Percentiles rank a stretch among this genome's conserved stretches.
These are phyloP conservation scores for Scelioninae gen. 1 DNA, from an alignment of 2,888 invertebrate genomes.

Conservation along the genomic window DNA sequence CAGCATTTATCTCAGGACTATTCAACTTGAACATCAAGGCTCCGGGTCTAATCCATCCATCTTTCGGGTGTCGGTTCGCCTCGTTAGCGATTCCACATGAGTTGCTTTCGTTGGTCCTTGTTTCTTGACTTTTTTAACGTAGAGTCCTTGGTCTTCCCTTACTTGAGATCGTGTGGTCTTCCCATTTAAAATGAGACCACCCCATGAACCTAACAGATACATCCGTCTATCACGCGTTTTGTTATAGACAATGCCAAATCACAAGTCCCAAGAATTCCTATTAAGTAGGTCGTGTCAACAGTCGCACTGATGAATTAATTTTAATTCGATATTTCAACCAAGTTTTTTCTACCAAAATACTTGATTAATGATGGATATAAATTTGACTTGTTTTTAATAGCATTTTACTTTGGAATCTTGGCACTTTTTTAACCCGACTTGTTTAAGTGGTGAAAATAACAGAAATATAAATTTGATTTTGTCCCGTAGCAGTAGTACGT, in stretches of 20 bases:
- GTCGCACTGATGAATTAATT: slow-evolving; percentile 1
- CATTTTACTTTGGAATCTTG: background rate
- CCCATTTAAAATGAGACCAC: slow-evolving; percentile 80
- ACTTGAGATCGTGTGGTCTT: slow-evolving; percentile 63
- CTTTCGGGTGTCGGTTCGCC: slow-evolving; percentile 80
- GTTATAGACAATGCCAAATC: slow-evolving; percentile 72
- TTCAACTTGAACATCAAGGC: slow-evolving; percentile 59
- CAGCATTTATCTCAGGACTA: slow-evolving; percentile 72
- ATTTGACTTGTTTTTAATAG: slow-evolving; percentile 1
- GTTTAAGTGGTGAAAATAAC: slow-evolving; percentile 46
- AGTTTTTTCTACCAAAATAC: background rate
- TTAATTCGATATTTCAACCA: too few relatives aligned
- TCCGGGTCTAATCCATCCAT: slow-evolving; percentile 77
- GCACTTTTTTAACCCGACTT: background rate
- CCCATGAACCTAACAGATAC: slow-evolving; percentile 81
- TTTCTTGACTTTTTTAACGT: slow-evolving; percentile 74
- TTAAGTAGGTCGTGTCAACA: too few relatives aligned
- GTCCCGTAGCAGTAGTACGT: slow-evolving; percentile 82
- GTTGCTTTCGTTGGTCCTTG: slow-evolving; percentile 76
- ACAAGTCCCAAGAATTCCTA: background rate
- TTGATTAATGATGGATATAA: background rate
- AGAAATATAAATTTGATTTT: slow-evolving; percentile 81
- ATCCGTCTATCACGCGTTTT: slow-evolving; percentile 81
- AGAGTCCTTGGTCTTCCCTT: slow-evolving; percentile 63
- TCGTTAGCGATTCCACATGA: slow-evolving; percentile 82